Base-by-base conservation (phyloP, 2,113 vertebrate genomes). In the Pseudonaja textilis region DNA sequence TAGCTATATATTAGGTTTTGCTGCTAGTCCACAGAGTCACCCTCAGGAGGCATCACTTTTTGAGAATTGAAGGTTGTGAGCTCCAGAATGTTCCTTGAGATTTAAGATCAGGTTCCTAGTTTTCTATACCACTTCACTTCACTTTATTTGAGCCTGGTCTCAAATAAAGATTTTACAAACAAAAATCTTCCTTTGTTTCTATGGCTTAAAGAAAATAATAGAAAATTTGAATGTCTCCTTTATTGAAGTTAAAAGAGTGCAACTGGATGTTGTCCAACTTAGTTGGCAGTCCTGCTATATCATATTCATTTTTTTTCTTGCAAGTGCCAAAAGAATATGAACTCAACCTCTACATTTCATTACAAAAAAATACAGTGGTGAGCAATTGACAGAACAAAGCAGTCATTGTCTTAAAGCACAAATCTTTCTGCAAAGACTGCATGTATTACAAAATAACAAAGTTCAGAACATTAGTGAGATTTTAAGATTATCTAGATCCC, bases 401-500 rank as follows among this genome's bases (percentile, higher is more conserved):
- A 86, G 16, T 50, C 39, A 92, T 34, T 64, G 90, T 45, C 26
- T 12, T 56, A 89, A 94, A 94, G 92, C 52, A 94, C 92, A 93
- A 39, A 42, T 89, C 88, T 69, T 45, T 93, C 95, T 26, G 69
- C 47, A 96, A 50, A 50, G 0, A 14, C 2, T 93, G 87, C n/a
- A 90, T 69, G 52, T 0, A 93, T 74, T 88, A 81, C 0, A 95
- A 95, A 95, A 95, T 14, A 91, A 92, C 85, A 0, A 7, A 6
- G 18, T 94, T 89, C 9, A 85, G 81, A 10, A 91, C 42, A 26
- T n/a, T 29, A 12, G 34, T 90, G 92, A 91, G 85, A 85, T 57
- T 81, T 90, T 95, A 95, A 94, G 91, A 92, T 94, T 88, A 10
- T 50, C 69, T 23, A 39, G 93, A 94, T 95, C 86, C 97, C 96